Percentiles rank a stretch among this genome's conserved stretches.
Evolutionary conservation across 2,113 vertebrate species (phyloP).

Genomic region (Gadus macrocephalus): DNA sequence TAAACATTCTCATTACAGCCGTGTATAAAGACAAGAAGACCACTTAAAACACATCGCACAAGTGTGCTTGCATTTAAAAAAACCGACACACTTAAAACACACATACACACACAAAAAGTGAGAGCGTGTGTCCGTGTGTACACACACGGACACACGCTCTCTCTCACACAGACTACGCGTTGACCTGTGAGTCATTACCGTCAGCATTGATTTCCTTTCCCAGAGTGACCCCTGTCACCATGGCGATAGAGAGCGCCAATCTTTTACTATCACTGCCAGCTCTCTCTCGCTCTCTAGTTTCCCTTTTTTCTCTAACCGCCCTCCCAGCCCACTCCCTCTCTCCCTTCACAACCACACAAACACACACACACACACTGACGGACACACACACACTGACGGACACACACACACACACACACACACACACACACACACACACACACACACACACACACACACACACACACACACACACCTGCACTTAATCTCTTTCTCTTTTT

Average conservation of each 20-base stretch:
- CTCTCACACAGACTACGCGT: conserved; percentile 33
- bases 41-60: background rate
- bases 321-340: conserved; percentile 11
- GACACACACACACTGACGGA: too few relatives aligned
- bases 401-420: too few relatives aligned
- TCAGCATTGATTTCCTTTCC: conserved; percentile 79
- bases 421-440: too few relatives aligned
- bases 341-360: background rate
- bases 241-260: conserved; percentile 65
- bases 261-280: conserved; percentile 60
- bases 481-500: too few relatives aligned
- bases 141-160: background rate
- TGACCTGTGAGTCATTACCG: conserved; percentile 79
- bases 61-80: background rate
- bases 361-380: too few relatives aligned
- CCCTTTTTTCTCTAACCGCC: background rate
- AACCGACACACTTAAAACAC: conserved; percentile 2
- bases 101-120: background rate
- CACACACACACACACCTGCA: too few relatives aligned
- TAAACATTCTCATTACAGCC: too few relatives aligned
- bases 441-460: too few relatives aligned
- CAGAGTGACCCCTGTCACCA: conserved; percentile 74
- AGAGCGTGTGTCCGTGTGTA: background rate
- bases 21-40: too few relatives aligned
- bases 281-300: conserved; percentile 40